These are phyloP conservation scores for Tragopan temminckii DNA, from an alignment of 2,797 vertebrate genomes.

Conservation along the genomic window DNA sequence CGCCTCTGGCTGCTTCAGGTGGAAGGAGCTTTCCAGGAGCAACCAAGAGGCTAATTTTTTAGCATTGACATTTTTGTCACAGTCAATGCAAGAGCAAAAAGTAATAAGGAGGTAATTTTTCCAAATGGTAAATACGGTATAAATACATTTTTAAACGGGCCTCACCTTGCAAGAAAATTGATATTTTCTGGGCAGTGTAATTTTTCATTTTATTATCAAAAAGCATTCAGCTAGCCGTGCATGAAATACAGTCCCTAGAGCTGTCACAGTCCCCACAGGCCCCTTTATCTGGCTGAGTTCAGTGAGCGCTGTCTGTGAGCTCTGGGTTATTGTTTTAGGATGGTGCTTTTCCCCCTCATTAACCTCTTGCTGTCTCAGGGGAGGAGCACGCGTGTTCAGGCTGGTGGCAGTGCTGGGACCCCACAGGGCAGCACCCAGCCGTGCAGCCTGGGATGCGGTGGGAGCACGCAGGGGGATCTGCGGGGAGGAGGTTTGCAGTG, in stretches of 20 bases:
- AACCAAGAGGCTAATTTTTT: conserved; percentile 38
- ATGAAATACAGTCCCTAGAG: conserved; percentile 71
- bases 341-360: conserved; percentile 62
- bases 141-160: conserved; percentile 63
- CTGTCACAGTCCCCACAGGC: conserved; percentile 61
- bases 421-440: neutral
- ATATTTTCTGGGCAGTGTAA: conserved; percentile 68
- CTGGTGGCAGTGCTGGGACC: conserved; percentile 4
- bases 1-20: neutral
- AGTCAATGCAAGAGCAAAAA: conserved; percentile 54
- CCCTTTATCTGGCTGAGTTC: conserved; percentile 63
- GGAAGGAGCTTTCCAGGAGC: conserved; percentile 1
- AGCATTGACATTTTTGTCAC: conserved; percentile 66
- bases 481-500: neutral
- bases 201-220: conserved; percentile 75
- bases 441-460: neutral
- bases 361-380: conserved; percentile 34
- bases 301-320: conserved; percentile 53
- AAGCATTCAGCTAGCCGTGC: conserved; percentile 56
- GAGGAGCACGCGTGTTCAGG: neutral
- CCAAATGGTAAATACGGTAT: conserved; percentile 69
- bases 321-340: conserved; percentile 63
- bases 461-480: neutral
- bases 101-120: conserved; percentile 71
- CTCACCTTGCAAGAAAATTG: conserved; percentile 72